These are phyloP conservation scores for Buathra laborator DNA, from an alignment of 2,888 invertebrate genomes.

Conservation along the genomic window DNA sequence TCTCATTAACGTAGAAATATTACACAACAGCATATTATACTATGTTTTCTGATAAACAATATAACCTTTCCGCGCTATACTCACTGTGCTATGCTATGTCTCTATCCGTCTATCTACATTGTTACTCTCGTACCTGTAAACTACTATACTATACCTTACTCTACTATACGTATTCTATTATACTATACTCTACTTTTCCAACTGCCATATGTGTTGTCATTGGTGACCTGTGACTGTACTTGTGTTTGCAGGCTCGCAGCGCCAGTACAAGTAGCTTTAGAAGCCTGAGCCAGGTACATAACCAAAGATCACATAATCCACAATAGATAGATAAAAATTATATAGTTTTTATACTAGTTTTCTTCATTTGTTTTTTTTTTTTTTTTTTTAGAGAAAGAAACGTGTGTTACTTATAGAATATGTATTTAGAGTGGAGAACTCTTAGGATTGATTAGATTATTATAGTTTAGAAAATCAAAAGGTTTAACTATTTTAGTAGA, in stretches of 20 bases:
- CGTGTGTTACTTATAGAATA: slow-evolving; percentile 49
- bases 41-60: slow-evolving; percentile 41
- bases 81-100: slow-evolving; percentile 67
- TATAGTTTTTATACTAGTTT: slow-evolving; percentile 67
- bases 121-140: slow-evolving; percentile 50
- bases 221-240: slow-evolving; percentile 84
- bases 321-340: slow-evolving; percentile 71
- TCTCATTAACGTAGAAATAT: slow-evolving; percentile 35
- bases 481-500: slow-evolving; percentile 1
- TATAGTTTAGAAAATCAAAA: slow-evolving; percentile 6
- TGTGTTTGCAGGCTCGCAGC: slow-evolving; percentile 93
- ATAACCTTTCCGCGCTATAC: slow-evolving; percentile 22
- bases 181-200: slow-evolving; percentile 71
- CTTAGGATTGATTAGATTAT: slow-evolving; percentile 49
- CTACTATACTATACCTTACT: slow-evolving; percentile 39
- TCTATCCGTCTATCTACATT: slow-evolving; percentile 58
- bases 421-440: slow-evolving; percentile 20
- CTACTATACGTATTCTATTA: slow-evolving; percentile 53
- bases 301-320: slow-evolving; percentile 79
- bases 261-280: slow-evolving; percentile 96
- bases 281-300: slow-evolving; percentile 94
- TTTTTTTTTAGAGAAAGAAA: slow-evolving; percentile 63
- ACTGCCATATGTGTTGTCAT: slow-evolving; percentile 80
- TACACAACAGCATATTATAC: slow-evolving; percentile 42
- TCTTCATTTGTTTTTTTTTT: background rate